Evolutionary conservation across 2,888 invertebrate genomes (phyloP).

Genomic region (Drosophila bunnanda): DNA sequence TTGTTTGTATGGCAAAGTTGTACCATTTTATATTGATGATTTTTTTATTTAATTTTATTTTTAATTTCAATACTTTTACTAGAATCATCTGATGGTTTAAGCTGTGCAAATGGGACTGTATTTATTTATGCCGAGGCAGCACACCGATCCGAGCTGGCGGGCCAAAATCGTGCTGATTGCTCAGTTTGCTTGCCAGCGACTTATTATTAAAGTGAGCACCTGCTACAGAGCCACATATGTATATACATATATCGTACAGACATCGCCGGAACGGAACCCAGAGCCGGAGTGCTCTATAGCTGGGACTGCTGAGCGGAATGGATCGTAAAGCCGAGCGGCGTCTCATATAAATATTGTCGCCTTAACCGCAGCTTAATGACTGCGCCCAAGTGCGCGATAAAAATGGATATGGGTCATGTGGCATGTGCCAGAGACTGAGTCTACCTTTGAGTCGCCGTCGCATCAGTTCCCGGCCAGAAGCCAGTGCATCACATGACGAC

Average conservation of each 20-base stretch:
- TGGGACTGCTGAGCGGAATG: conserved; percentile 9
- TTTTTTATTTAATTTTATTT: background rate
- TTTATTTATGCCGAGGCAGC: conserved; percentile 32
- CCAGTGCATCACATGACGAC: conserved; percentile 34
- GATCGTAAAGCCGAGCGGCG: conserved; percentile 38
- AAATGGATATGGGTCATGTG: conserved; percentile 47
- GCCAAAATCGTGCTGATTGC: conserved; percentile 49
- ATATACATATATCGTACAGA: background rate
- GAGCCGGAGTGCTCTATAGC: conserved; percentile 5
- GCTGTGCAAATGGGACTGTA: conserved; percentile 8
- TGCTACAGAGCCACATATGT: conserved; percentile 1
- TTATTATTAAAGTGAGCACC: conserved; percentile 38
- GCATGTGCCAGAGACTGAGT: conserved; percentile 36
- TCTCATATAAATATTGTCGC: conserved; percentile 42
- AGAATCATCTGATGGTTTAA: conserved; percentile 6
- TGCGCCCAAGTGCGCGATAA: conserved; percentile 40
- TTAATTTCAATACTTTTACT: background rate
- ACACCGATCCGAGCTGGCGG: conserved; percentile 16
- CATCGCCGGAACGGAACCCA: conserved; percentile 1
- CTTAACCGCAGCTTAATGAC: conserved; percentile 47
- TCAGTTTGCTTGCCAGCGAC: conserved; percentile 34
- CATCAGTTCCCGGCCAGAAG: conserved; percentile 19
- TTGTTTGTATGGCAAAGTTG: too few species aligned
- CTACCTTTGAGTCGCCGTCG: conserved; percentile 12
- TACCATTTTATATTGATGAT: too few species aligned